These are phyloP conservation scores for Therioaphis trifolii DNA, from an alignment of 2,888 invertebrate species.

Conservation along the genomic window DNA sequence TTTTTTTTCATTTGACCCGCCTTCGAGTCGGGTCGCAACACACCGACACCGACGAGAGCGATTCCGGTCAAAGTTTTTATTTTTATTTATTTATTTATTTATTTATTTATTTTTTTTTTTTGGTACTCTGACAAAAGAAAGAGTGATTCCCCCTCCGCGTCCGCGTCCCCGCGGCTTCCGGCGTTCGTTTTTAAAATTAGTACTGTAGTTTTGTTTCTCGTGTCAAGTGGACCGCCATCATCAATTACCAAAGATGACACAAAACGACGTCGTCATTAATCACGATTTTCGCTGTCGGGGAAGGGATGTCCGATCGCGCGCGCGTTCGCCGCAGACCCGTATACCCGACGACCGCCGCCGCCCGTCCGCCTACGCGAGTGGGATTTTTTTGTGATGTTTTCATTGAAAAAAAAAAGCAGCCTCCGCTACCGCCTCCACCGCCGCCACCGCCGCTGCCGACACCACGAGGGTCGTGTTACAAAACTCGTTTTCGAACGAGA, in stretches of 20 bases:
- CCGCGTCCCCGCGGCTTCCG: constrained; percentile 13
- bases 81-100: too few relatives aligned
- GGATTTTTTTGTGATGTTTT: constrained; percentile 49
- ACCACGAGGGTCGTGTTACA: constrained; percentile 30
- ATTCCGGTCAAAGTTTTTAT: constrained; percentile 36
- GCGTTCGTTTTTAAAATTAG: constrained; percentile 60
- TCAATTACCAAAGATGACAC: constrained; percentile 62
- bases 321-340: constrained; percentile 4
- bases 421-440: too few relatives aligned
- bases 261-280: constrained; percentile 60
- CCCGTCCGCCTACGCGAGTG: background rate
- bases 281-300: constrained; percentile 54
- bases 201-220: constrained; percentile 60
- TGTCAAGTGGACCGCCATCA: constrained; percentile 61
- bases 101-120: too few relatives aligned
- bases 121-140: constrained; percentile 52
- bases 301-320: constrained; percentile 54
- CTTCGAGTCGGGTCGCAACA: background rate
- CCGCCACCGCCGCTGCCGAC: too few relatives aligned
- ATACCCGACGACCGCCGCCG: background rate
- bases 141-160: constrained; percentile 3
- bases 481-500: constrained; percentile 46
- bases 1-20: background rate
- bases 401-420: constrained; percentile 40
- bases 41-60: background rate